Conservation (phyloP, 64 coral and sea anemone genomes). For the Anthopleura sola region DNA sequence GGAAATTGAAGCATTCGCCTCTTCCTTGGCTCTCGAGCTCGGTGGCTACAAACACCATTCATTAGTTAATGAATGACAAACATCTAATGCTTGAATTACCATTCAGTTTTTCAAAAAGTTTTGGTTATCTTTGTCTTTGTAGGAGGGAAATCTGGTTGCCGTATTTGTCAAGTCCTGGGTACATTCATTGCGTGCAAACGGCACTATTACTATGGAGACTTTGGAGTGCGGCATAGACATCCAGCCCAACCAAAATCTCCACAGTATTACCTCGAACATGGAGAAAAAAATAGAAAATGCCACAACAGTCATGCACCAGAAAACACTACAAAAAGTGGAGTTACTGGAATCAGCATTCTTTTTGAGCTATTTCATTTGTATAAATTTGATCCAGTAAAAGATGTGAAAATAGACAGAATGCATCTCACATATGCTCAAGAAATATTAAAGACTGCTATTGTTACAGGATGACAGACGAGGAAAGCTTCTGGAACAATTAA, state of each 20-base stretch:
- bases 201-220: conserved; percentile 59
- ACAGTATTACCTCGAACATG: conserved; percentile 33
- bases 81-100: neutral
- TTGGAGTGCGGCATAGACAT: conserved; percentile 25
- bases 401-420: conserved; percentile 26
- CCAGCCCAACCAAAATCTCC: conserved; percentile 36
- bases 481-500: too few species aligned
- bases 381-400: conserved; percentile 23
- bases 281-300: conserved; percentile 35
- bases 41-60: too few species aligned
- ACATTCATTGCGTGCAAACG: conserved; percentile 30
- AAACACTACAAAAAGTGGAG: conserved; percentile 40
- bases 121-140: neutral
- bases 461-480: too few species aligned
- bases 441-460: too few species aligned
- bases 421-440: conserved; percentile 40
- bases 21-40: too few species aligned
- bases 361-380: conserved; percentile 37
- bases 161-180: conserved; percentile 35
- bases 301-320: neutral
- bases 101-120: conserved; percentile 13
- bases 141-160: conserved; percentile 55
- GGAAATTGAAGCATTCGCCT: neutral
- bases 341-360: conserved; percentile 38
- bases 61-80: neutral